These are phyloP conservation scores for Varroa destructor DNA, from an alignment of 1,140 invertebrate genomes.

Conservation along the genomic window DNA sequence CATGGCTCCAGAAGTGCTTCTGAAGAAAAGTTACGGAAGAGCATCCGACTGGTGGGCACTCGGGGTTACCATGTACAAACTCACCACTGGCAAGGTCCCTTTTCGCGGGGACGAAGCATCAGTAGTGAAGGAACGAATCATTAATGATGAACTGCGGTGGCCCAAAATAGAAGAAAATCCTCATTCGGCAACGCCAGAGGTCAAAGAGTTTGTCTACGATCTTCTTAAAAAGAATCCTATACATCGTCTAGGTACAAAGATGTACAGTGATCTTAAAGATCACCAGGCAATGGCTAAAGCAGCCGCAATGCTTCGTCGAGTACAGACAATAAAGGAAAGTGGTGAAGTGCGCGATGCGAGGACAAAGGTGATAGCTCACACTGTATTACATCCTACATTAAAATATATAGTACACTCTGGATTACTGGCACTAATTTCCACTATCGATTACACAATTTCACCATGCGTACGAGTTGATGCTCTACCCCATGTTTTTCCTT, in stretches of 20 bases:
- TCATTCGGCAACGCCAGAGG: conserved; percentile 15
- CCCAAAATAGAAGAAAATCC: conserved; percentile 6
- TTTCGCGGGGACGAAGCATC: background rate
- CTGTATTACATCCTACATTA: background rate
- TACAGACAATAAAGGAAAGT: background rate
- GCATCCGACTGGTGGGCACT: conserved; percentile 11
- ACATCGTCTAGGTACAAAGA: background rate
- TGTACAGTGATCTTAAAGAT: conserved; percentile 11
- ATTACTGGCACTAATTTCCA: no score
- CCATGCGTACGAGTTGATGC: no score
- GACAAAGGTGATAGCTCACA: background rate
- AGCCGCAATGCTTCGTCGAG: background rate
- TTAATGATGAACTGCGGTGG: background rate
- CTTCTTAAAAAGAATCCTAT: conserved; percentile 18
- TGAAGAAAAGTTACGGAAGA: conserved; percentile 2
- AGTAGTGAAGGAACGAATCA: background rate
- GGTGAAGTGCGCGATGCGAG: background rate
- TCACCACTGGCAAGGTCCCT: conserved; percentile 1
- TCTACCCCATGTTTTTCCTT: no score
- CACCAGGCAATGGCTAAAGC: background rate
- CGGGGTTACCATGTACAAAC: conserved; percentile 2
- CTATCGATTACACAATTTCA: no score
- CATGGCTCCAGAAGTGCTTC: conserved; percentile 13
- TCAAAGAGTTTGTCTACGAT: conserved; percentile 25
- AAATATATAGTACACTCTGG: no score